phyloP scores from a whole-genome alignment of 2,797 vertebrate genomes.

The Sebastes iracundus region DNA sequence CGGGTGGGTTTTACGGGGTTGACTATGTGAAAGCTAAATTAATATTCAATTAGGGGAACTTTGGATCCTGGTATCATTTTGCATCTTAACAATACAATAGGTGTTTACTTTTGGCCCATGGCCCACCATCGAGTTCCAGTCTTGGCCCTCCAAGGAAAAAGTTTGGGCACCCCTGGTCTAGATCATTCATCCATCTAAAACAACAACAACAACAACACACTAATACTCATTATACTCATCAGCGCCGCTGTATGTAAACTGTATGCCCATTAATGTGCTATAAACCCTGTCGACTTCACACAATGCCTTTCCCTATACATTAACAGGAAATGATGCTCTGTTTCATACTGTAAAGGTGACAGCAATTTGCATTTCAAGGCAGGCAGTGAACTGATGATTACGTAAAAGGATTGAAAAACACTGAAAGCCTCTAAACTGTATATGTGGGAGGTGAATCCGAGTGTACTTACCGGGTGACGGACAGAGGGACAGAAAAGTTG shows the following conservation, averaged over 20 bases:
- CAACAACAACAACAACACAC: no score
- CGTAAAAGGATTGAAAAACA: slow-evolving; percentile 23
- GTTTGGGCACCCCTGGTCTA: no score
- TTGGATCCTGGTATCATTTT: no score
- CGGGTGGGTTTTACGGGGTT: no score
- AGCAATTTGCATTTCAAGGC: slow-evolving; percentile 14
- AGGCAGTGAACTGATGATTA: slow-evolving; percentile 26
- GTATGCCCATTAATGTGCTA: background rate
- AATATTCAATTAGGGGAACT: no score
- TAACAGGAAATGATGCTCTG: background rate
- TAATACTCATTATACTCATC: background rate
- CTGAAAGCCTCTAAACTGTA: slow-evolving; percentile 18
- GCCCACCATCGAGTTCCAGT: no score
- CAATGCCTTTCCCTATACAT: background rate
- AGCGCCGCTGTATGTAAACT: no score
- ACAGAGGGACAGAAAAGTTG: slow-evolving; percentile 53
- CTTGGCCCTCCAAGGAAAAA: no score
- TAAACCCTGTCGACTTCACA: background rate
- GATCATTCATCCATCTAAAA: no score
- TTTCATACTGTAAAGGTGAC: slow-evolving; percentile 16
- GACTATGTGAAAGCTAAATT: no score
- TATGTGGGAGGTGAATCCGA: slow-evolving; percentile 35
- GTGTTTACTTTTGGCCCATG: no score
- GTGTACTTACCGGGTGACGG: slow-evolving; percentile 69
- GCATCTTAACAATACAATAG: no score